Evolutionary conservation across 2,113 vertebrate species (phyloP).

Genomic region (Oreochromis aureus): DNA sequence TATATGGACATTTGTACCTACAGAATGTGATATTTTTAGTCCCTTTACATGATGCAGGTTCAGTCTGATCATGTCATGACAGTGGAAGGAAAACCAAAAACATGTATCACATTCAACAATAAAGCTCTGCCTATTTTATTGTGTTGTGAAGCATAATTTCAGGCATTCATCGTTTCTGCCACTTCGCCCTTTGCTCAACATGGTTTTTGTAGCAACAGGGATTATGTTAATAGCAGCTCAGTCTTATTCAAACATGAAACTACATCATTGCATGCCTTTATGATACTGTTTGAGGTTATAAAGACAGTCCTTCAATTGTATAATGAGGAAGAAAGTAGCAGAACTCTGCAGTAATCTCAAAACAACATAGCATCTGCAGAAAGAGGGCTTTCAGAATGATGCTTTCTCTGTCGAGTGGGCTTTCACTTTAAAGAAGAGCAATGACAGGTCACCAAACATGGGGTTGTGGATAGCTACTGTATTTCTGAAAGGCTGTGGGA

Average conservation of each 20-base stretch:
- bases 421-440: slow-evolving; percentile 13
- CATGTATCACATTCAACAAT: slow-evolving; percentile 36
- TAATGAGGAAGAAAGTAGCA: neutral
- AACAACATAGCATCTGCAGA: slow-evolving; percentile 3
- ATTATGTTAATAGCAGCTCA: neutral
- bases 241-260: neutral
- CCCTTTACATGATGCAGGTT: slow-evolving; percentile 39
- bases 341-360: neutral
- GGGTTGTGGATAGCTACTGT: slow-evolving; percentile 5
- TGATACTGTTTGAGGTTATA: neutral
- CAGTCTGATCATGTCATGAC: slow-evolving; percentile 24
- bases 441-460: slow-evolving; percentile 32
- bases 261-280: neutral
- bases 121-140: slow-evolving; percentile 34
- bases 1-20: slow-evolving; percentile 55
- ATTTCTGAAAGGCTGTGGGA: slow-evolving; percentile 6
- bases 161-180: neutral
- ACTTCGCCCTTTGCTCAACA: neutral
- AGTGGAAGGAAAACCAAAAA: slow-evolving; percentile 40
- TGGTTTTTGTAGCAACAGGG: neutral
- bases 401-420: neutral
- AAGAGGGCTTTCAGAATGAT: slow-evolving; percentile 11
- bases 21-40: slow-evolving; percentile 52
- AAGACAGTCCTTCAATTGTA: neutral
- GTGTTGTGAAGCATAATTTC: slow-evolving; percentile 16